Base-by-base conservation (phyloP, 2,888 invertebrate species). In the Notocelia uddmanniana region DNA sequence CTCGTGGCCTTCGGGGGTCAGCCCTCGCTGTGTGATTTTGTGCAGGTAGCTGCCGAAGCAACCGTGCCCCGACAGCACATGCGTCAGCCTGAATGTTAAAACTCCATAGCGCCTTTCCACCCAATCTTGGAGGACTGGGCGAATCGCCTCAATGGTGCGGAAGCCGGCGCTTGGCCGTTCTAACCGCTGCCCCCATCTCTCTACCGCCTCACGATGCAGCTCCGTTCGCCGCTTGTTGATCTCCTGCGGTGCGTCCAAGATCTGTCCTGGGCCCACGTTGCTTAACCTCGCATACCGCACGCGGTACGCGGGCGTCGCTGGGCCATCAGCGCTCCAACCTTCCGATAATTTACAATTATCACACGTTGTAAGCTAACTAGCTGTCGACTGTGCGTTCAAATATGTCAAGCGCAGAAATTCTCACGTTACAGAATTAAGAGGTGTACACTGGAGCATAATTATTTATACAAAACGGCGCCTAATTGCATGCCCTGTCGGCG, bases 401-500 rank as follows among this genome's bases (percentile, higher is more conserved):
- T 64, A 21, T 64, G 64, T 54, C 64, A 54, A 11, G 64, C 34
- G 19, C 52, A 52, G 52, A 6, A 63, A n/a, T 62, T 62, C 62
- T 48, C 63, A 52, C 52, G 52, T 64, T 55, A 55, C 21, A 2
- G 52, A 21, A 87, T 86, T 83, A 86, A 88, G 87, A 88, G 86
- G 86, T 86, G 85, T 78, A 78, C 76, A 73, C 79, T 80, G 69
- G 78, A 81, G 80, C 84, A 86, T 89, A 90, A 91, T 90, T 91
- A 90, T 90, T 89, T 89, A 87, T 84, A 87, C 90, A 90, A 89
- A 91, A 91, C 88, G 86, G 84, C 79, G 86, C 85, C 88, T 91
- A 91, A 91, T 91, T 91, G 91, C 91, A 87, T 85, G 85, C 86
- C 84, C 89, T 90, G 90, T 84, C 81, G 84, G 83, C 87, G 89